A percentile compares a stretch with the other conserved stretches of the same genome.
Evolutionary conservation across 2,113 vertebrate species (phyloP).

Genomic region (Regulus satrapa): DNA sequence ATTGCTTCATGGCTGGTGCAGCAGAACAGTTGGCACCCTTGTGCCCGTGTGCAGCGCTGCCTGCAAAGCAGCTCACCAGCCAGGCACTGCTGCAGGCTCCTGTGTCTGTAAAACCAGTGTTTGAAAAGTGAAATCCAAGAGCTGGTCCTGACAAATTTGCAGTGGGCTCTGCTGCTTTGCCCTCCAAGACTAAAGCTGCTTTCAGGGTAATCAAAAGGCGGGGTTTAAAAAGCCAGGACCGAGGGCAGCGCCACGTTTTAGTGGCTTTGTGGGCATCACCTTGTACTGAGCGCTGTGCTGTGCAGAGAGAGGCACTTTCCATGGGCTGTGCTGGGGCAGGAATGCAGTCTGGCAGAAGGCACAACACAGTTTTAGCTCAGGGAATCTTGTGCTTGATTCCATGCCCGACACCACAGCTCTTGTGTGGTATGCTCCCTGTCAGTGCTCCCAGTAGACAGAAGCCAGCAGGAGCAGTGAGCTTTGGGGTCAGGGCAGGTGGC

Average conservation of each 20-base stretch:
- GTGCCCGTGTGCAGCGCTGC: neutral
- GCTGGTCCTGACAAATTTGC: neutral
- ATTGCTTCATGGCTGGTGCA: neutral
- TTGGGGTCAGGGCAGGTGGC: neutral
- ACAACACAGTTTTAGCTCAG: neutral
- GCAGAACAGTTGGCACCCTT: neutral
- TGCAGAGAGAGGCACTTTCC: neutral
- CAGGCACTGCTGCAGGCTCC: neutral
- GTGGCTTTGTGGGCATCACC: neutral
- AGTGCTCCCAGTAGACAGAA: neutral
- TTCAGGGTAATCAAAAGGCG: neutral
- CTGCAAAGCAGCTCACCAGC: neutral
- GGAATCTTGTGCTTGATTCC: neutral
- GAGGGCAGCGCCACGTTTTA: neutral
- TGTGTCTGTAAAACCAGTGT: neutral
- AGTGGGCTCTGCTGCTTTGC: neutral
- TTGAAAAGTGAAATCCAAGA: neutral
- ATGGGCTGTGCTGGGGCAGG: neutral
- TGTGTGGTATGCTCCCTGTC: neutral
- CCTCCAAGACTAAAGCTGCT: neutral
- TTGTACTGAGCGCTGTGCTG: neutral
- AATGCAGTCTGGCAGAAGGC: neutral
- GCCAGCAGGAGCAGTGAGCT: neutral
- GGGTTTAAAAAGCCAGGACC: fast-evolving
- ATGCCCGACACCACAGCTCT: neutral